These are phyloP conservation scores for Procambarus virginalis DNA, from an alignment of 1,140 invertebrate species.

Conservation along the genomic window DNA sequence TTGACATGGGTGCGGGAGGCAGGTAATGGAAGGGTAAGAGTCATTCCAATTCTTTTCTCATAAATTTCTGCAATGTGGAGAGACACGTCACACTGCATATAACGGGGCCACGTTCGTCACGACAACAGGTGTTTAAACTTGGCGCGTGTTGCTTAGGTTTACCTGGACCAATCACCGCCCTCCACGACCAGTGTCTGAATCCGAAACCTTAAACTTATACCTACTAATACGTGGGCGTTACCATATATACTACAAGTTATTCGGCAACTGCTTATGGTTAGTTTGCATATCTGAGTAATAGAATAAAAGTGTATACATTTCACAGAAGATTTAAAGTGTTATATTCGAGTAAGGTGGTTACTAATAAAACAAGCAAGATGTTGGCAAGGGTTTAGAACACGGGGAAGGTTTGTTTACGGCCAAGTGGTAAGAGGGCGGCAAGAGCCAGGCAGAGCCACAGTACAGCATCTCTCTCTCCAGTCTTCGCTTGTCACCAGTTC, in stretches of 20 bases:
- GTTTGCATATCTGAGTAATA: neutral
- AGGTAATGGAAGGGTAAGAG: no score
- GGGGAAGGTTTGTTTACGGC: neutral
- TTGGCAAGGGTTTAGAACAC: neutral
- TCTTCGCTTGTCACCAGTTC: no score
- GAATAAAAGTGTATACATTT: neutral
- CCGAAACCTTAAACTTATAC: slow-evolving; percentile 29
- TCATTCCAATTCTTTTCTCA: no score
- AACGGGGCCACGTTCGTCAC: no score
- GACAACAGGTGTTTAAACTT: slow-evolving; percentile 5
- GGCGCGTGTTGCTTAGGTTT: no score
- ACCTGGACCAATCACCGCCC: slow-evolving; percentile 33
- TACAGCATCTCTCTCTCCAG: no score
- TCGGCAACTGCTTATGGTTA: neutral
- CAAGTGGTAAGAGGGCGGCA: neutral
- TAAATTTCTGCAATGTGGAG: no score
- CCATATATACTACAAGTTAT: neutral
- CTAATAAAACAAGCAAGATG: neutral
- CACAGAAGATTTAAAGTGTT: neutral
- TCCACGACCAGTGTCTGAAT: slow-evolving; percentile 57
- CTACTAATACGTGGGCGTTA: neutral
- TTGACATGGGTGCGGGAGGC: no score
- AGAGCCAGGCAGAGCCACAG: neutral
- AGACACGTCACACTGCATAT: no score
- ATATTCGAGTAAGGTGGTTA: neutral